These are phyloP conservation scores for Gryllus bimaculatus DNA, from an alignment of 1,140 invertebrate genomes.

Conservation along the genomic window DNA sequence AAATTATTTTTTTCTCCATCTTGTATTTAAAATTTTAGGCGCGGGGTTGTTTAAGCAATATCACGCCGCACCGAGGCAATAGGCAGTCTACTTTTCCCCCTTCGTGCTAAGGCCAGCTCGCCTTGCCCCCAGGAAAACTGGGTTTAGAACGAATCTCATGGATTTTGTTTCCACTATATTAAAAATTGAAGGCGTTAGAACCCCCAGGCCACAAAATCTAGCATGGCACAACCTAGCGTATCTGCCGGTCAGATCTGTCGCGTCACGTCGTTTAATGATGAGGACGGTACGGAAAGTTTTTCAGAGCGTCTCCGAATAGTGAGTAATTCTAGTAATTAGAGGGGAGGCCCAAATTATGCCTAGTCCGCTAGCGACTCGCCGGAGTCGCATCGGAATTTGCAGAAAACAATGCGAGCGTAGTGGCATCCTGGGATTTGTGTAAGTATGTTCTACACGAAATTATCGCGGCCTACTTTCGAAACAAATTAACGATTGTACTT, in stretches of 20 bases:
- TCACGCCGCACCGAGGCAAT: too few species aligned
- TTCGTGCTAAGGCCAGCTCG: too few species aligned
- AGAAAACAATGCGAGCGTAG: background rate
- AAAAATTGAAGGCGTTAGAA: background rate
- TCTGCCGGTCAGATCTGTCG: background rate
- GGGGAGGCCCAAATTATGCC: background rate
- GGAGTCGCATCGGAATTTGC: background rate
- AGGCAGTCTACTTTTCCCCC: too few species aligned
- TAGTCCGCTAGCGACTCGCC: background rate
- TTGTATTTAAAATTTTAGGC: too few species aligned
- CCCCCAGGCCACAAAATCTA: background rate
- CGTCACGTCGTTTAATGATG: background rate
- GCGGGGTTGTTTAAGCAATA: too few species aligned
- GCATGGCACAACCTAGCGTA: background rate
- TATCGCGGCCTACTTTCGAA: background rate
- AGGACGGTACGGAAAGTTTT: background rate
- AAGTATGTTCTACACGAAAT: background rate
- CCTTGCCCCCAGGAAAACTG: too few species aligned
- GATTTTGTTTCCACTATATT: background rate
- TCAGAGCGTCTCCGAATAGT: background rate
- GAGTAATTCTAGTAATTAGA: background rate
- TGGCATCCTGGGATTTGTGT: background rate
- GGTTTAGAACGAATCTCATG: background rate
- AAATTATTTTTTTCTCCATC: too few species aligned
- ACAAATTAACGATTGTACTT: background rate